Conservation (phyloP, 2,113 vertebrate genomes). For the Myotis brandtii region DNA sequence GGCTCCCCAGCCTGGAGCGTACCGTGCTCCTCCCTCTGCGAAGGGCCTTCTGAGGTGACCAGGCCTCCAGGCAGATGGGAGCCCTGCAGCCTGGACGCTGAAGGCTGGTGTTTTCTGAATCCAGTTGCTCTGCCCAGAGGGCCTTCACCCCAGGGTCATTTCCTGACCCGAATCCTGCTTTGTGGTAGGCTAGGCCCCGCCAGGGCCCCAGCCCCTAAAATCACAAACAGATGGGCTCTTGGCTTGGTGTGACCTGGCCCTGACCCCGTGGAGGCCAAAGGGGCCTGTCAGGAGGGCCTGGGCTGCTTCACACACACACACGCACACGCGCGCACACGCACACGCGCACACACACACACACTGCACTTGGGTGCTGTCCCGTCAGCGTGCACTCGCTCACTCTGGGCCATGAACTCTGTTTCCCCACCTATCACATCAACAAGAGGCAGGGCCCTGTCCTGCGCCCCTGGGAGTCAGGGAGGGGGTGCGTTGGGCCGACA, state of each 20-base stretch:
- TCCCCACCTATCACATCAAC: conserved; percentile 40
- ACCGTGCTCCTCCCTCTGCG: background rate
- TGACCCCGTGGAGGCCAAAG: background rate
- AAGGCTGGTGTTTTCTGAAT: background rate
- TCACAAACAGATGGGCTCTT: conserved; percentile 6
- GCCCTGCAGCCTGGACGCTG: background rate
- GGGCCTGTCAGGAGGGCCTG: background rate
- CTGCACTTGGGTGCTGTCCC: background rate
- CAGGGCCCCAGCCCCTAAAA: background rate
- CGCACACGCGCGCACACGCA: no score
- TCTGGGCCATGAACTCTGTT: conserved; percentile 3
- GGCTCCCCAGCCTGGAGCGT: background rate
- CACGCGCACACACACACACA: background rate
- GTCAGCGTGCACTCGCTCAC: background rate
- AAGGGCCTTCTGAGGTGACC: background rate
- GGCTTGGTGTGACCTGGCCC: background rate
- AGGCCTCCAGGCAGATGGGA: background rate
- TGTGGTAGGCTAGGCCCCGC: background rate
- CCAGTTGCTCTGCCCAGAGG: background rate
- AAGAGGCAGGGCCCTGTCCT: conserved; percentile 68
- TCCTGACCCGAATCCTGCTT: background rate
- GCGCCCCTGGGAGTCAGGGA: background rate
- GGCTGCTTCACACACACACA: background rate
- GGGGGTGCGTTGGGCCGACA: conserved; percentile 57
- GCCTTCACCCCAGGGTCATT: background rate